Evolutionary conservation across 2,888 invertebrate species (phyloP).

Genomic region (Hyalella azteca): DNA sequence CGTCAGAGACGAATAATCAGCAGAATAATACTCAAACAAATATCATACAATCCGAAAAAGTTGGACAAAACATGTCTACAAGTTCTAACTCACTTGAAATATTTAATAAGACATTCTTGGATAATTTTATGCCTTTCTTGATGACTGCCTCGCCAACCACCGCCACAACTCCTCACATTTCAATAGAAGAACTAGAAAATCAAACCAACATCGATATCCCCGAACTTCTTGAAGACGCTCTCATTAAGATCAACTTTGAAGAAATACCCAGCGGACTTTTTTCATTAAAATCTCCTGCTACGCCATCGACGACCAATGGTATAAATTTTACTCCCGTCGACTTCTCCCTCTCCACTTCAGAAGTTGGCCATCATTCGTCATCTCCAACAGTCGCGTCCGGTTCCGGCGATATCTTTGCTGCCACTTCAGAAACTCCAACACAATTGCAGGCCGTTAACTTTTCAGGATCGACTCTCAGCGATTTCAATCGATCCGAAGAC

Average conservation of each 20-base stretch:
- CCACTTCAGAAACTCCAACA: background rate
- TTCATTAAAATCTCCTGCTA: conserved; percentile 16
- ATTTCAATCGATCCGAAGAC: background rate
- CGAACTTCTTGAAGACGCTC: background rate
- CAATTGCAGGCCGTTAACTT: too few species aligned
- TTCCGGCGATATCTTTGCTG: background rate
- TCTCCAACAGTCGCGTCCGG: background rate
- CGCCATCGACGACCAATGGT: background rate
- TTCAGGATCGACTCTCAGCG: too few species aligned
- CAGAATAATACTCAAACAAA: too few species aligned
- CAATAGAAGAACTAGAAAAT: background rate
- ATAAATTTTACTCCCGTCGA: background rate
- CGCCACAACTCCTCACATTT: conserved; percentile 23
- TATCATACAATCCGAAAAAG: too few species aligned
- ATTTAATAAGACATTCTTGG: too few species aligned
- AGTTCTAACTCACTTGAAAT: too few species aligned
- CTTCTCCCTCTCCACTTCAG: background rate
- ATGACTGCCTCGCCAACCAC: background rate
- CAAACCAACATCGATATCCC: background rate
- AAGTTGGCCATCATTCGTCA: conserved; percentile 24
- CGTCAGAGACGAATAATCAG: too few species aligned
- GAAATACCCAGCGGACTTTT: conserved; percentile 24
- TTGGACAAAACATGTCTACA: too few species aligned
- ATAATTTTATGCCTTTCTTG: background rate
- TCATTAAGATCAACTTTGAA: conserved; percentile 22